Percentiles rank a stretch among this genome's conserved stretches.
phyloP scores from a whole-genome alignment of 1,140 invertebrate genomes.

The Philotrypesis tridentata region DNA sequence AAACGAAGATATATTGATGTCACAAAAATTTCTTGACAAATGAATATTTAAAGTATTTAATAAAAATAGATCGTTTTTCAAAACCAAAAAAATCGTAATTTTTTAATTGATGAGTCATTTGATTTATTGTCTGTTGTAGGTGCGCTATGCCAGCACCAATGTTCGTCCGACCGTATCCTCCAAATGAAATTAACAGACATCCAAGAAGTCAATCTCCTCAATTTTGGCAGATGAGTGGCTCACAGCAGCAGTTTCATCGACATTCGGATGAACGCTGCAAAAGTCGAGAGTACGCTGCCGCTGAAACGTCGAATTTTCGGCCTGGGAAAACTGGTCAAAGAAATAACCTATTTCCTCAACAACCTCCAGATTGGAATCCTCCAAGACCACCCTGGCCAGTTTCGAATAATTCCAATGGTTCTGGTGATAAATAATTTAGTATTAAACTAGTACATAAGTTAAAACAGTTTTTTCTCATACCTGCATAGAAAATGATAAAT shows the following conservation, averaged over 20 bases:
- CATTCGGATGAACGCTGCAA: slow-evolving; percentile 61
- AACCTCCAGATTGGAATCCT: slow-evolving; percentile 39
- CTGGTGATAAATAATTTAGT: not conserved
- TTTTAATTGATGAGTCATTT: slow-evolving; percentile 56
- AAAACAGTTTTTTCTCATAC: too few species aligned
- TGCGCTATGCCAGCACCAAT: slow-evolving; percentile 56
- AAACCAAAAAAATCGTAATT: not conserved
- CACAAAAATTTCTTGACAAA: not conserved
- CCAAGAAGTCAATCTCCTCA: slow-evolving; percentile 63
- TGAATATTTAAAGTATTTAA: not conserved
- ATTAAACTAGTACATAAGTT: too few species aligned
- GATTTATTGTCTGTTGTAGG: not conserved
- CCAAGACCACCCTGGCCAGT: slow-evolving; percentile 40
- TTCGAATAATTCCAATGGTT: slow-evolving; percentile 31
- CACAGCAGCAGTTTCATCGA: slow-evolving; percentile 57
- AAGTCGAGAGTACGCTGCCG: slow-evolving; percentile 15
- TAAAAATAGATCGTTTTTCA: not conserved
- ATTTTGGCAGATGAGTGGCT: slow-evolving; percentile 61
- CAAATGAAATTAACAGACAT: slow-evolving; percentile 63
- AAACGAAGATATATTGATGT: not conserved
- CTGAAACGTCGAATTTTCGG: slow-evolving; percentile 36
- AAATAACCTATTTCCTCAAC: slow-evolving; percentile 10
- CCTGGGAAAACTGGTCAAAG: slow-evolving; percentile 22
- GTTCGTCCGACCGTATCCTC: slow-evolving; percentile 61
- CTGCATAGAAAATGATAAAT: too few species aligned